These are phyloP conservation scores for Collichthys lucidus DNA, from an alignment of 2,113 vertebrate genomes.

Conservation along the genomic window DNA sequence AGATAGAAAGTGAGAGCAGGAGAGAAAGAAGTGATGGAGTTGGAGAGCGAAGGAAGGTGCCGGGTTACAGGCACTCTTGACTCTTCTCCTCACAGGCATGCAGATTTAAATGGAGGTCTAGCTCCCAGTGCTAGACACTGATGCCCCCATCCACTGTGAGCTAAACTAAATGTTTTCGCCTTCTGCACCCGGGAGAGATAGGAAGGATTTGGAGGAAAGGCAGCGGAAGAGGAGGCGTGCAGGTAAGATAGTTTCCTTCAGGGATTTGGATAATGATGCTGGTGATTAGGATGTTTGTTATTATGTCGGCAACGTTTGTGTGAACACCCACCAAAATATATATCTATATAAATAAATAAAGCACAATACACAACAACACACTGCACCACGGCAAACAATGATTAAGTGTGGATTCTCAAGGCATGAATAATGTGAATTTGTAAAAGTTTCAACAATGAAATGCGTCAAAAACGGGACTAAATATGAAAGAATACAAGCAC, in stretches of 20 bases:
- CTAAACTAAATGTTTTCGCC: conserved; percentile 61
- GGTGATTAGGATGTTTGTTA: conserved; percentile 78
- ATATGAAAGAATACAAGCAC: conserved; percentile 34
- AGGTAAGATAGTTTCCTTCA: conserved; percentile 58
- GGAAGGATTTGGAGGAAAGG: conserved; percentile 52
- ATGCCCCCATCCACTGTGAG: conserved; percentile 53
- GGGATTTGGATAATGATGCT: conserved; percentile 77
- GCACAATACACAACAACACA: conserved; percentile 40
- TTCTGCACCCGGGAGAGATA: conserved; percentile 37
- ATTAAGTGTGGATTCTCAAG: conserved; percentile 56
- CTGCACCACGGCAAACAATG: conserved; percentile 47
- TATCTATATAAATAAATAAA: conserved; percentile 66
- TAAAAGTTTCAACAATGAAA: conserved; percentile 56
- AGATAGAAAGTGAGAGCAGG: conserved; percentile 28
- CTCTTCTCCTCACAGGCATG: conserved; percentile 57
- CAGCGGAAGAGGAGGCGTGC: conserved; percentile 41
- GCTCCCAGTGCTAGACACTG: conserved; percentile 50
- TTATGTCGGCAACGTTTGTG: conserved; percentile 65
- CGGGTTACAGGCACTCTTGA: conserved; percentile 57
- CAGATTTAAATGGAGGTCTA: conserved; percentile 72
- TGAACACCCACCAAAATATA: conserved; percentile 53
- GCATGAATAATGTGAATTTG: conserved; percentile 61
- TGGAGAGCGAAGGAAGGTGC: conserved; percentile 32
- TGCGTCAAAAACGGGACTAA: conserved; percentile 45
- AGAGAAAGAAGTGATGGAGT: conserved; percentile 18